These are phyloP conservation scores for Muschampia plurimacula DNA, from an alignment of 2,888 invertebrate genomes.

Conservation along the genomic window DNA sequence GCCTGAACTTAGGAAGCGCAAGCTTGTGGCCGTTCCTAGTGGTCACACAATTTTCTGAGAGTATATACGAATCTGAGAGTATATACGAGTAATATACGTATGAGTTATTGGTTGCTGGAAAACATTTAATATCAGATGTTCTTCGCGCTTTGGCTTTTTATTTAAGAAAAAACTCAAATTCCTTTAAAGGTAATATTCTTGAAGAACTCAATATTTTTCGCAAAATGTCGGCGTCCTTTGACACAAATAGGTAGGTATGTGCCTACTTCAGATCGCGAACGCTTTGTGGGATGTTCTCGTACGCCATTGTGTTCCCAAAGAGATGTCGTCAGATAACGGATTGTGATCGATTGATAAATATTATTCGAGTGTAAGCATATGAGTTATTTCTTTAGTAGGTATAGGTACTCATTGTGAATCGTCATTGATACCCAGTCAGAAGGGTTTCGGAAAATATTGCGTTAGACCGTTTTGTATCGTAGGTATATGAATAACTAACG, in stretches of 20 bases:
- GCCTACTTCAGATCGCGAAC: neutral
- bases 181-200: neutral
- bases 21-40: no score
- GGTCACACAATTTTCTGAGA: no score
- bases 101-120: no score
- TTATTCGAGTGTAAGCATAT: neutral
- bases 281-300: slow-evolving; percentile 3
- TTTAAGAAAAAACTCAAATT: no score
- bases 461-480: neutral
- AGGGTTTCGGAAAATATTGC: neutral
- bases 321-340: slow-evolving; percentile 17
- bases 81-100: no score
- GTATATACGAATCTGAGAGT: no score
- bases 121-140: no score
- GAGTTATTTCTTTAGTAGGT: neutral
- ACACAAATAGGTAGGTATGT: neutral
- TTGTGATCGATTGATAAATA: slow-evolving; percentile 10
- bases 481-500: no score
- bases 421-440: neutral
- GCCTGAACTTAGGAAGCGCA: no score
- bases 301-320: slow-evolving; percentile 2
- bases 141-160: no score
- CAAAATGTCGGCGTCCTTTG: slow-evolving; percentile 7
- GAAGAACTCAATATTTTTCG: neutral
- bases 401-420: neutral